These are phyloP conservation scores for Dasysyrphus tricinctus DNA, from an alignment of 2,888 invertebrate genomes.

Conservation along the genomic window DNA sequence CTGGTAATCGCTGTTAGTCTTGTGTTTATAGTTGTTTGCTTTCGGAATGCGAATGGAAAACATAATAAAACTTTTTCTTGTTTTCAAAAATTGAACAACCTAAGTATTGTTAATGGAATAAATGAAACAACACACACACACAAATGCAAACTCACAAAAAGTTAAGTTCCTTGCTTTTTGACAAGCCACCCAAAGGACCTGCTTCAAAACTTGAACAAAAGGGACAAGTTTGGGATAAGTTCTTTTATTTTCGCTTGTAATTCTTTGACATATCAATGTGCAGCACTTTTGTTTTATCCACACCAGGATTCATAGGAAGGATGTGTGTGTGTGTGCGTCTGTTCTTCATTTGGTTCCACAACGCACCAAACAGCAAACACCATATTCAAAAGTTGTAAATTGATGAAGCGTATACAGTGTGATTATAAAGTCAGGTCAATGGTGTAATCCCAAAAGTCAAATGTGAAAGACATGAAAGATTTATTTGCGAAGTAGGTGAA, in stretches of 20 bases:
- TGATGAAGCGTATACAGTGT: slow-evolving; percentile 29
- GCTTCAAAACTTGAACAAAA: slow-evolving; percentile 42
- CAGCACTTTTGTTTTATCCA: slow-evolving; percentile 54
- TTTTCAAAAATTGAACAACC: slow-evolving; percentile 36
- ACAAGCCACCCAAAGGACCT: slow-evolving; percentile 63
- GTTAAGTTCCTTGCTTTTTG: slow-evolving; percentile 34
- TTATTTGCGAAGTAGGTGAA: slow-evolving; percentile 15
- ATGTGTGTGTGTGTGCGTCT: background rate
- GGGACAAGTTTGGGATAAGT: slow-evolving; percentile 51
- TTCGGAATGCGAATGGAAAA: slow-evolving; percentile 52
- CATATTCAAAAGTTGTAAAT: slow-evolving; percentile 21
- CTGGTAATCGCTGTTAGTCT: slow-evolving; percentile 56
- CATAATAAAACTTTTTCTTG: slow-evolving; percentile 65
- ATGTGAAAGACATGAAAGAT: slow-evolving; percentile 18
- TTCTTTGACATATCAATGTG: slow-evolving; percentile 64
- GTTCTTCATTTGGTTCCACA: slow-evolving; percentile 43
- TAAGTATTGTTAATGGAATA: slow-evolving; percentile 9
- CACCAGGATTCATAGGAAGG: slow-evolving; percentile 8
- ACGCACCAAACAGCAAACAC: slow-evolving; percentile 14
- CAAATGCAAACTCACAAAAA: background rate
- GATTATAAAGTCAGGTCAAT: slow-evolving; percentile 27
- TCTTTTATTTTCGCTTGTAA: slow-evolving; percentile 44
- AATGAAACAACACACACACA: background rate
- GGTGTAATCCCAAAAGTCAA: slow-evolving; percentile 30
- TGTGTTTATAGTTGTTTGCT: slow-evolving; percentile 43